These are phyloP conservation scores for Zaprionus obscuricornis DNA, from an alignment of 2,888 invertebrate species.

Conservation along the genomic window DNA sequence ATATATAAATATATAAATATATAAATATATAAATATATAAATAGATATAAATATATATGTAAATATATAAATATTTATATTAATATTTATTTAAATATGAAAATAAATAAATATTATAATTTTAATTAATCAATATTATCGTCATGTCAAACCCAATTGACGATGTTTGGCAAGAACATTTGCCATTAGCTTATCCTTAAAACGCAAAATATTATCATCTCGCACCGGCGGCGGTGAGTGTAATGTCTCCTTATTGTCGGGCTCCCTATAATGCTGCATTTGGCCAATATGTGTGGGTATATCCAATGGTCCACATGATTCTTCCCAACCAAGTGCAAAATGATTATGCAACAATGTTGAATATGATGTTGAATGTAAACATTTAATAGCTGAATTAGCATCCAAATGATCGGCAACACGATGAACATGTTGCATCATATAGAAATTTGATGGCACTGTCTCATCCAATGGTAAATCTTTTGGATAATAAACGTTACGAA, in stretches of 20 bases:
- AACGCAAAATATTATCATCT: slow-evolving; percentile 86
- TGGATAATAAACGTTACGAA: slow-evolving; percentile 94
- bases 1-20: no score
- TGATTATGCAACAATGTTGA: slow-evolving; percentile 95
- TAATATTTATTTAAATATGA: slow-evolving; percentile 4
- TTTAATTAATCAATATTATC: not conserved
- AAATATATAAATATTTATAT: no score
- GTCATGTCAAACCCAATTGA: slow-evolving; percentile 21
- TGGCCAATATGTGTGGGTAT: slow-evolving; percentile 92
- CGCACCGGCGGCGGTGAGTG: slow-evolving; percentile 88
- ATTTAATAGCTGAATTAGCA: slow-evolving; percentile 93
- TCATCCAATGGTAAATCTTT: slow-evolving; percentile 89
- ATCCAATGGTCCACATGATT: slow-evolving; percentile 91
- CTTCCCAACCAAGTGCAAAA: slow-evolving; percentile 92
- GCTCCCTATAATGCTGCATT: slow-evolving; percentile 95
- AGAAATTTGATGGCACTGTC: slow-evolving; percentile 91
- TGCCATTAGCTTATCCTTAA: slow-evolving; percentile 40
- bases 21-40: no score
- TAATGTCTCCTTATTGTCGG: slow-evolving; percentile 90
- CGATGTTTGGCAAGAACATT: slow-evolving; percentile 22
- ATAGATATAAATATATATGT: no score
- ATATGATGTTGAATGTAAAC: slow-evolving; percentile 94
- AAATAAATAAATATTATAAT: not conserved
- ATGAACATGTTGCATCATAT: slow-evolving; percentile 95
- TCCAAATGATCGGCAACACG: slow-evolving; percentile 93